Evolutionary conservation across 2,888 invertebrate species (phyloP).

Genomic region (Argyra leucocephala): DNA sequence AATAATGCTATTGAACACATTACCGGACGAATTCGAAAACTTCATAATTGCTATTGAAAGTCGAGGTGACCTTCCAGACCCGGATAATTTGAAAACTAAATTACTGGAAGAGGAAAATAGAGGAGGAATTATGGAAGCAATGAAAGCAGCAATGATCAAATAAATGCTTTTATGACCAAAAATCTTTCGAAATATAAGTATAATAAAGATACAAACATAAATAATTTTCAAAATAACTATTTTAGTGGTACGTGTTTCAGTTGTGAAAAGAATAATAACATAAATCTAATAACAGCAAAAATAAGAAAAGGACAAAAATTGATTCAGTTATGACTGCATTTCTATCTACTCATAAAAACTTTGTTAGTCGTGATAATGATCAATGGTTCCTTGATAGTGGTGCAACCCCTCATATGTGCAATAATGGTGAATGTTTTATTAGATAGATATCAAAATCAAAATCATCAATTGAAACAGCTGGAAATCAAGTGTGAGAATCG

Average conservation of each 20-base stretch:
- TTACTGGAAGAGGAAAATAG: not conserved
- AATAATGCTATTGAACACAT: not conserved
- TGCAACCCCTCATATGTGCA: slow-evolving; percentile 16
- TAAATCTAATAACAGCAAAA: not conserved
- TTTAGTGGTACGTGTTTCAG: not conserved
- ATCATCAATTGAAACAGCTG: slow-evolving; percentile 13
- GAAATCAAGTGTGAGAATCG: slow-evolving; percentile 8
- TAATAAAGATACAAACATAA: not conserved
- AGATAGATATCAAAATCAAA: not conserved
- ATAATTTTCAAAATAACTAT: not conserved
- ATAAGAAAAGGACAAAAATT: not conserved
- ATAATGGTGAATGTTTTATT: slow-evolving; percentile 5
- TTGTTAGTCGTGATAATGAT: not conserved
- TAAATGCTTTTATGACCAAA: not conserved
- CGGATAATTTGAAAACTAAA: not conserved
- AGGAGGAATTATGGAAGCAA: not conserved
- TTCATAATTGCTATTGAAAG: not conserved
- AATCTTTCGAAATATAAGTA: not conserved
- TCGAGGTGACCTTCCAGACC: not conserved
- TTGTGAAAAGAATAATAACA: not conserved
- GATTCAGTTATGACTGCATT: not conserved
- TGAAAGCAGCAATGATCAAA: not conserved
- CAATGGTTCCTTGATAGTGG: slow-evolving; percentile 17
- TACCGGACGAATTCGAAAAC: not conserved
- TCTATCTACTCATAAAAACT: not conserved